A percentile compares a stretch with the other conserved stretches of the same genome.
These are phyloP conservation scores for Danio tinwini DNA, from an alignment of 2,797 vertebrate species.

Conservation along the genomic window DNA sequence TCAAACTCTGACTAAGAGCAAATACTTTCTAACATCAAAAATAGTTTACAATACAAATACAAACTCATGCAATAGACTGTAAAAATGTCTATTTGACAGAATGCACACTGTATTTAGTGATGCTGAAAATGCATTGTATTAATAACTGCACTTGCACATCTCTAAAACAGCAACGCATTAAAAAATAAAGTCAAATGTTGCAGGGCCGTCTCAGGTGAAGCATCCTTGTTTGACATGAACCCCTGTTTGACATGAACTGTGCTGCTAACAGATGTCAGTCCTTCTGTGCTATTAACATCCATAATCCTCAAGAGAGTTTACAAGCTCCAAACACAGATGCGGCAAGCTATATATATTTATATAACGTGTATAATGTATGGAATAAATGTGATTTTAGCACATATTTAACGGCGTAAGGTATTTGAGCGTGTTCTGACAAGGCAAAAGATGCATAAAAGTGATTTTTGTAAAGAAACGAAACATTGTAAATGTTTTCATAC, in stretches of 20 bases:
- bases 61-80: background rate
- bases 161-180: background rate
- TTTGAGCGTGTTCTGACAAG: too few species aligned
- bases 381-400: too few species aligned
- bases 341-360: background rate
- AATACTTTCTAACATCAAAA: too few species aligned
- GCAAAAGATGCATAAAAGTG: too few species aligned
- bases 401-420: too few species aligned
- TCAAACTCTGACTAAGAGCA: too few species aligned
- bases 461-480: too few species aligned
- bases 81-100: background rate
- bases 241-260: background rate
- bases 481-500: too few species aligned
- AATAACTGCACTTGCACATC: background rate
- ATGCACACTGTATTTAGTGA: background rate
- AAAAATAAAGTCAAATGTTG: background rate
- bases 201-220: slow-evolving; percentile 24
- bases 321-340: slow-evolving; percentile 12
- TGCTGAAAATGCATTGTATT: background rate
- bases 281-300: slow-evolving; percentile 12
- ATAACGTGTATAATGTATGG: background rate
- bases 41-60: too few species aligned
- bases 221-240: slow-evolving; percentile 35
- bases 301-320: slow-evolving; percentile 23
- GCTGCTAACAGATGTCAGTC: slow-evolving; percentile 17